Percentiles rank a stretch among this genome's conserved stretches.
Evolutionary conservation across 2,888 invertebrate genomes (phyloP).

Genomic region (Ichneumon xanthorius): DNA sequence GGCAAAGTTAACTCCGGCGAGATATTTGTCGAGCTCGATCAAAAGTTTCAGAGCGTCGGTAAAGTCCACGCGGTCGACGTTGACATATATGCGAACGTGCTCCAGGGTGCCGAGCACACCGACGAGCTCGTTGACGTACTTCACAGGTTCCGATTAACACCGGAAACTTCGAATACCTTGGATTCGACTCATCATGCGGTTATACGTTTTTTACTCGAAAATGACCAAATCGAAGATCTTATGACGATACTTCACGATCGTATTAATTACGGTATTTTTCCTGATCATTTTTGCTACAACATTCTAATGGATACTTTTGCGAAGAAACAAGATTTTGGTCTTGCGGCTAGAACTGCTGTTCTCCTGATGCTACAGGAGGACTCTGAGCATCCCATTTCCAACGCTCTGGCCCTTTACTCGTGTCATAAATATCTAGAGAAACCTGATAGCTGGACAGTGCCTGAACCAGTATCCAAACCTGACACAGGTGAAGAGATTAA

Average conservation of each 20-base stretch:
- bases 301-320: constrained; percentile 93
- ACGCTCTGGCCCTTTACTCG: constrained; percentile 90
- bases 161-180: constrained; percentile 89
- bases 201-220: constrained; percentile 86
- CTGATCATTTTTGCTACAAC: constrained; percentile 93
- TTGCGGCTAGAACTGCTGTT: constrained; percentile 92
- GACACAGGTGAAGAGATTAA: constrained; percentile 88
- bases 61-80: constrained; percentile 92
- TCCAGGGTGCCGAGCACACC: constrained; percentile 86
- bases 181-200: constrained; percentile 94
- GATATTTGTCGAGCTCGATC: constrained; percentile 90
- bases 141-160: constrained; percentile 90
- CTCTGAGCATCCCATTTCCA: constrained; percentile 89
- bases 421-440: constrained; percentile 90
- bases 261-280: constrained; percentile 95
- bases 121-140: constrained; percentile 91
- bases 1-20: constrained; percentile 88
- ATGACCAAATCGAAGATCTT: constrained; percentile 87
- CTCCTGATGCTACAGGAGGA: constrained; percentile 96
- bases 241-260: constrained; percentile 92
- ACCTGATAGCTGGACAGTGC: constrained; percentile 85
- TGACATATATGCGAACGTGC: constrained; percentile 92
- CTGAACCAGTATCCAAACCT: constrained; percentile 82
- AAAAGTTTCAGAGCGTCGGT: constrained; percentile 87
- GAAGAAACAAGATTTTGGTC: constrained; percentile 88